Evolutionary conservation across 2,113 vertebrate species (phyloP).

Genomic region (Barbus barbus): DNA sequence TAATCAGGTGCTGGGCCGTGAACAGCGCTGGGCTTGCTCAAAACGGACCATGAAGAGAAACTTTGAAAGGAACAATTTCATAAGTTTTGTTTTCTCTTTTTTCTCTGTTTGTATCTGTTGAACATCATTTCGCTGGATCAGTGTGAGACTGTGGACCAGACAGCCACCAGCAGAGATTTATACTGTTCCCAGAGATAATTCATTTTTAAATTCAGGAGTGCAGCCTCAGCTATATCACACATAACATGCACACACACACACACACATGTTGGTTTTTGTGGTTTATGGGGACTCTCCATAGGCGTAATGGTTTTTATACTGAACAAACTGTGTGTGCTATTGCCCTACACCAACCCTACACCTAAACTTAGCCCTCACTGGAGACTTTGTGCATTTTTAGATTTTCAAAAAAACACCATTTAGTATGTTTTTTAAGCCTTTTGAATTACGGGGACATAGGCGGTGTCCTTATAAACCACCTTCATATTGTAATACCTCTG

Average conservation of each 20-base stretch:
- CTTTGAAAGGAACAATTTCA: slow-evolving; percentile 61
- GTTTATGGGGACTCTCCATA: too few relatives aligned
- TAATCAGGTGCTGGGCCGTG: slow-evolving; percentile 61
- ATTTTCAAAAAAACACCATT: too few relatives aligned
- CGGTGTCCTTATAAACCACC: too few relatives aligned
- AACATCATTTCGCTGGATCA: slow-evolving; percentile 71
- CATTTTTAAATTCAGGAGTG: slow-evolving; percentile 49
- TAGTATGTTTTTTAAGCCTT: too few relatives aligned
- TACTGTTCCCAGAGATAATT: slow-evolving; percentile 57
- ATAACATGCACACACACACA: slow-evolving; percentile 36
- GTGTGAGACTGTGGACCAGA: slow-evolving; percentile 65
- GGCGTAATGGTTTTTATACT: too few relatives aligned
- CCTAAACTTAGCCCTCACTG: too few relatives aligned
- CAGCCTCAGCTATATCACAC: slow-evolving; percentile 1
- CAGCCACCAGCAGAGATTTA: slow-evolving; percentile 70
- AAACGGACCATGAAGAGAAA: slow-evolving; percentile 56
- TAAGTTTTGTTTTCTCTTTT: slow-evolving; percentile 54
- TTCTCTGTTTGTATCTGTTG: slow-evolving; percentile 64
- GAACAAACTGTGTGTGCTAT: too few relatives aligned
- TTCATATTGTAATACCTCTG: too few relatives aligned
- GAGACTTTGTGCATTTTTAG: too few relatives aligned
- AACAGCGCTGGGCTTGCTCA: slow-evolving; percentile 56
- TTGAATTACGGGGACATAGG: too few relatives aligned
- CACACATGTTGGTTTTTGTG: too few relatives aligned
- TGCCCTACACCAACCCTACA: too few relatives aligned